Evolutionary conservation across 2,797 vertebrate genomes (phyloP), one percentile per base, ranked within the genome.

Genomic region (Periophthalmus magnuspinnatus): DNA sequence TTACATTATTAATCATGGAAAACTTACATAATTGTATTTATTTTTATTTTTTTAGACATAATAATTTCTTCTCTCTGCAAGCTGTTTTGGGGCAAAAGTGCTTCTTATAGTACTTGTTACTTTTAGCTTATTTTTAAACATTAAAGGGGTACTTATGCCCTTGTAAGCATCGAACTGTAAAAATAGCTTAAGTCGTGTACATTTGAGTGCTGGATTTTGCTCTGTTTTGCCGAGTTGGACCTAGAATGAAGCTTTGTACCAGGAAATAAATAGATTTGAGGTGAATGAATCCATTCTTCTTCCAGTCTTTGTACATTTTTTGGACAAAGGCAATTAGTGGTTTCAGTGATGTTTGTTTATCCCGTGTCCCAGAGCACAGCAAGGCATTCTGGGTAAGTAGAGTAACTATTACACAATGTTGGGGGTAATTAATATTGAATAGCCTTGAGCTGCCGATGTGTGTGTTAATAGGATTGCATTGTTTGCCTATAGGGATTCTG

Each of bases 381-480:
- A 34, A 72, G 13, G 9, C 45, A 64, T 69, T 38, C 36, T 68
- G 57, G 64, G 72, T 69, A 11, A 11, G 55, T 36, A 61, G 61
- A 5, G 36, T 62, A 65, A 81, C 75, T 45, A 65, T 67, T 52
- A 41, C 64, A 70, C 68, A 63, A 72, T 36, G 65, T 68, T 76
- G 67, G 72, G 74, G 77, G 73, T 84, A 84, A 90, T 89, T 86
- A 88, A 85, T 83, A 87, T 71, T 64, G 67, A 80, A 90, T 77
- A 71, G 21, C 0, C 59, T 68, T 74, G 74, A 60, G 72, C 73
- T 72, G 80, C 67, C 45, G 81, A 47, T 58, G 54, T 55, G 3
- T n/a, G 33, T 79, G 81, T 78, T 86, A 78, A 81, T 68, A 76
- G 56, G 74, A 79, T 72, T 73, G 81, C 75, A 70, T 81, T 75